Conservation (phyloP, 2,113 vertebrate species). For the Hypocryptadius cinnamomeus region DNA sequence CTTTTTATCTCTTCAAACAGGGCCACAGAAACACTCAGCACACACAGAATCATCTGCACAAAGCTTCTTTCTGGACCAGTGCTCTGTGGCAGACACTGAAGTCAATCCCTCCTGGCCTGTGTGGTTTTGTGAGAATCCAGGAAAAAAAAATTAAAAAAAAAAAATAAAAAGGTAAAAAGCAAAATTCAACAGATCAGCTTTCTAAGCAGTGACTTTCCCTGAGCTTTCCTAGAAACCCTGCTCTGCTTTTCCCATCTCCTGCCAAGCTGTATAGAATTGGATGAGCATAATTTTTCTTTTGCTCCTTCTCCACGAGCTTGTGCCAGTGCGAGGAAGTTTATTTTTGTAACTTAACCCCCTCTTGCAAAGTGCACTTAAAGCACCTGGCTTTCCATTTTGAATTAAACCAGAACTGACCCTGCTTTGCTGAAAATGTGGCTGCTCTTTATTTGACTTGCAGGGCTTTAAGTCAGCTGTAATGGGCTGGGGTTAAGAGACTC, state of each 20-base stretch:
- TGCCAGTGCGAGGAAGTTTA: conserved; percentile 17
- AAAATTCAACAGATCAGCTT: conserved; percentile 47
- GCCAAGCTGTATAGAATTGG: conserved; percentile 43
- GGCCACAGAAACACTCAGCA: background rate
- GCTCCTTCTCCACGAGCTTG: background rate
- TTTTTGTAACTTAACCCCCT: conserved; percentile 58
- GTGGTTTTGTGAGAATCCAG: conserved; percentile 27
- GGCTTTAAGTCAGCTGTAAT: background rate
- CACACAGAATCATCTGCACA: background rate
- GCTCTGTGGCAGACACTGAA: background rate
- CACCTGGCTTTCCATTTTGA: conserved; percentile 21
- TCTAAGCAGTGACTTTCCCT: conserved; percentile 38
- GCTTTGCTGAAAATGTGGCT: background rate
- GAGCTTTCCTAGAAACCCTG: conserved; percentile 51
- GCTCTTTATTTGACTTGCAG: background rate
- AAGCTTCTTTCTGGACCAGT: background rate
- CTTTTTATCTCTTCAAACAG: background rate
- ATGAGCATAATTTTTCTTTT: conserved; percentile 25
- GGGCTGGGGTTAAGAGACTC: background rate
- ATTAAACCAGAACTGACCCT: background rate
- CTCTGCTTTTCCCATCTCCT: conserved; percentile 57
- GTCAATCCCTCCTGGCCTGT: conserved; percentile 12
- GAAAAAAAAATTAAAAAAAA: background rate
- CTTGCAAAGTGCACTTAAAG: conserved; percentile 21
- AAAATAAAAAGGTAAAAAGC: background rate